phyloP scores from a whole-genome alignment of 2,113 vertebrate genomes.

The Blennius ocellaris region DNA sequence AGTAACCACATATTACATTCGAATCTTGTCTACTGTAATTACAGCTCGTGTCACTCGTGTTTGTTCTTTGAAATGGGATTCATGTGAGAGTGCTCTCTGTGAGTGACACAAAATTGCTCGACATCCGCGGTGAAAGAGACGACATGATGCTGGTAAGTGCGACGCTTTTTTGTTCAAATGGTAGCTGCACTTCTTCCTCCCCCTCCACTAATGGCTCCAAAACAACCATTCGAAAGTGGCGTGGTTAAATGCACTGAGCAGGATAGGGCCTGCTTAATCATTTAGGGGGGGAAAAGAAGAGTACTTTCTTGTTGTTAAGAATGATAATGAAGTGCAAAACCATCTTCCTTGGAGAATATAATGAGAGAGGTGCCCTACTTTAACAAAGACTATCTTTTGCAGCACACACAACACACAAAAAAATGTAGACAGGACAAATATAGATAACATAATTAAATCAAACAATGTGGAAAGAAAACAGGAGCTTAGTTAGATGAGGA shows the following conservation, averaged over 20 bases:
- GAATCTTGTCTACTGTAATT: constrained; percentile 33
- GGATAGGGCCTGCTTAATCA: constrained; percentile 61
- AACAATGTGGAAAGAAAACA: constrained; percentile 60
- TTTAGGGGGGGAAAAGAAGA: constrained; percentile 49
- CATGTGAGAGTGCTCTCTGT: constrained; percentile 8
- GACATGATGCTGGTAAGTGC: constrained; percentile 16
- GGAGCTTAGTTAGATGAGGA: constrained; percentile 38
- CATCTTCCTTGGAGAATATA: constrained; percentile 58
- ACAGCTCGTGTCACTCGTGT: constrained; percentile 27
- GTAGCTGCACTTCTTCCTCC: constrained; percentile 40
- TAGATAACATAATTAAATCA: constrained; percentile 79
- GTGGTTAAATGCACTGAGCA: constrained; percentile 54
- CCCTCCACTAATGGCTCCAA: constrained; percentile 58
- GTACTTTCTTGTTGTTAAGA: constrained; percentile 64
- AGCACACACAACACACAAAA: constrained; percentile 42
- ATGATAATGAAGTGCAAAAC: constrained; percentile 73
- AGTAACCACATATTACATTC: constrained; percentile 39
- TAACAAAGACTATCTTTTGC: constrained; percentile 69
- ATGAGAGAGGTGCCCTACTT: constrained; percentile 79
- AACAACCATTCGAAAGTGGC: constrained; percentile 60
- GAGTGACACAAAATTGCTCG: neutral
- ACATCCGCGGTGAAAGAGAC: constrained; percentile 6
- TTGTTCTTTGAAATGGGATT: constrained; percentile 44
- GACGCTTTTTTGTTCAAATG: constrained; percentile 39
- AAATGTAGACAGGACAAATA: constrained; percentile 77